Evolutionary conservation across 2,797 vertebrate species (phyloP).

Genomic region (Hippoglossus hippoglossus): DNA sequence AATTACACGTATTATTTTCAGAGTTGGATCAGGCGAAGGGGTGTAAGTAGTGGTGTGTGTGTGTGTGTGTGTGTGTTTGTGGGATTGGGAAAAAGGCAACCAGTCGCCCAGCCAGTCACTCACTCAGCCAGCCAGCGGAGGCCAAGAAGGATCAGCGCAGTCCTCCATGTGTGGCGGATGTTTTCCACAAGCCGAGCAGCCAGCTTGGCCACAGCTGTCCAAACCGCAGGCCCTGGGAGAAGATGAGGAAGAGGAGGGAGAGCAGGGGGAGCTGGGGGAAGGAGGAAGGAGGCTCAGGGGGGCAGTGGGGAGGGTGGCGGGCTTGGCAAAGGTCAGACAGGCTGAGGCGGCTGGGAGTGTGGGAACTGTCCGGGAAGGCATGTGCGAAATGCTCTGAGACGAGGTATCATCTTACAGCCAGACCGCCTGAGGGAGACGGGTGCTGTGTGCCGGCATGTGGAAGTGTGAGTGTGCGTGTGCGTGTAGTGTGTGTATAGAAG

Average conservation of each 20-base stretch:
- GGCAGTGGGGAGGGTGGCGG: constrained; percentile 73
- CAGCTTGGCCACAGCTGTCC: constrained; percentile 91
- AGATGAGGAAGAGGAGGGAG: constrained; percentile 73
- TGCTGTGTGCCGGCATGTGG: constrained; percentile 63
- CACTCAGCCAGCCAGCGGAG: constrained; percentile 62
- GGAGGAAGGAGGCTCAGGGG: constrained; percentile 67
- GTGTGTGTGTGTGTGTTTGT: constrained; percentile 2
- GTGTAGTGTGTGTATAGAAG: constrained; percentile 26
- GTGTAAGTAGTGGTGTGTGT: constrained; percentile 21
- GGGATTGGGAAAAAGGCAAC: constrained; percentile 72
- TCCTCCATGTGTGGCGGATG: constrained; percentile 91
- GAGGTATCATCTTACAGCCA: constrained; percentile 85
- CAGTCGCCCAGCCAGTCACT: constrained; percentile 54
- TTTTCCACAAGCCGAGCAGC: constrained; percentile 88
- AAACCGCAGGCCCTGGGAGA: constrained; percentile 87
- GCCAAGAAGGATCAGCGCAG: constrained; percentile 75
- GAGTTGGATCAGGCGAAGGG: constrained; percentile 9
- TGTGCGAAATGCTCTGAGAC: constrained; percentile 85
- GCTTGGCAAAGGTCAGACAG: constrained; percentile 89
- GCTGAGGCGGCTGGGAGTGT: constrained; percentile 86
- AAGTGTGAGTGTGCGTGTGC: constrained; percentile 40
- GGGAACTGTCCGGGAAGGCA: constrained; percentile 88
- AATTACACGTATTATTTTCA: constrained; percentile 33
- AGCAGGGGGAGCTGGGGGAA: constrained; percentile 60
- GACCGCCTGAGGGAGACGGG: constrained; percentile 78